These are phyloP conservation scores for Marisa cornuarietis DNA, from an alignment of 1,140 invertebrate genomes.

Conservation along the genomic window DNA sequence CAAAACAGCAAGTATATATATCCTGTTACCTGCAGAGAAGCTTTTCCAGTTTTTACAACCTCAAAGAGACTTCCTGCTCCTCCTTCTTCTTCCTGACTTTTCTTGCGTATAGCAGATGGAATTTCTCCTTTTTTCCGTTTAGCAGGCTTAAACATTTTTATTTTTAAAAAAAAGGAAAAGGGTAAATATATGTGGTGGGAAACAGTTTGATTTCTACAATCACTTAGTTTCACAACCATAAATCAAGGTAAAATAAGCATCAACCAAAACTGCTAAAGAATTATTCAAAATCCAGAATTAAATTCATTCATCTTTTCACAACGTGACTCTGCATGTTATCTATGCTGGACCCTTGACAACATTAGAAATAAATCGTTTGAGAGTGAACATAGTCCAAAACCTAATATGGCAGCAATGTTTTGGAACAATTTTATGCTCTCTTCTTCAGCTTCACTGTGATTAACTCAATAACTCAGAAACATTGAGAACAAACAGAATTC, in stretches of 20 bases:
- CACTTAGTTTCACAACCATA: too few species aligned
- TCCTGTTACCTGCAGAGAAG: slow-evolving; percentile 61
- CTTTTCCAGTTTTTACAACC: slow-evolving; percentile 64
- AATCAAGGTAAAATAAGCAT: too few species aligned
- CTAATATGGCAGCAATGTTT: background rate
- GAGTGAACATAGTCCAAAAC: background rate
- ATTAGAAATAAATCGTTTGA: background rate
- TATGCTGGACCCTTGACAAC: background rate
- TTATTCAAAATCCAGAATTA: background rate
- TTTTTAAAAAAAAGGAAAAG: too few species aligned
- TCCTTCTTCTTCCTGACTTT: slow-evolving; percentile 37
- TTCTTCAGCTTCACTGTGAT: background rate
- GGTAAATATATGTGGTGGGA: too few species aligned
- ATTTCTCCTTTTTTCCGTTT: slow-evolving; percentile 31
- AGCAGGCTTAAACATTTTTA: slow-evolving; percentile 11
- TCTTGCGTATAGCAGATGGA: slow-evolving; percentile 19
- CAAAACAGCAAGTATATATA: too few species aligned
- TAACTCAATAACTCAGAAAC: too few species aligned
- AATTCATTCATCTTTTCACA: too few species aligned
- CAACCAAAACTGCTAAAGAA: background rate
- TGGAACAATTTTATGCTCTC: background rate
- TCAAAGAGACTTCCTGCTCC: slow-evolving; percentile 66
- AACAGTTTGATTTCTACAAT: too few species aligned
- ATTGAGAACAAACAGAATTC: too few species aligned
- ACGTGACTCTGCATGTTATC: too few species aligned